A percentile compares a stretch with the other conserved stretches of the same genome.
Evolutionary conservation across 2,113 vertebrate genomes (phyloP).

Genomic region (Vireo altiloquus): DNA sequence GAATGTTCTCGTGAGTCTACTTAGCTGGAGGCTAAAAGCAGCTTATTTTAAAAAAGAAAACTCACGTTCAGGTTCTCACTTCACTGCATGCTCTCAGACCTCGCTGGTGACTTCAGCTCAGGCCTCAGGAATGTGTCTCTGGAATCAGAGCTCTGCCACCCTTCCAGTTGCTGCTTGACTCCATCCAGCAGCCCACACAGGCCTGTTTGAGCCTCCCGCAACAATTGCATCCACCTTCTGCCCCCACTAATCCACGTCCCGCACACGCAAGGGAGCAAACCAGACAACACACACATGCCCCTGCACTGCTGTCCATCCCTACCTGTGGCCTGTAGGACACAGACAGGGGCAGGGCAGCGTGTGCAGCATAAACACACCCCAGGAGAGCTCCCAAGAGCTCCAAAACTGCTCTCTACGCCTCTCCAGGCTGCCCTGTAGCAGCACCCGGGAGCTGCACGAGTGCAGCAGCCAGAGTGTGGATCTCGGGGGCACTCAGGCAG

Average conservation of each 20-base stretch:
- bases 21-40: conserved; percentile 12
- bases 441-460: background rate
- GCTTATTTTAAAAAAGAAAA: conserved; percentile 12
- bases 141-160: background rate
- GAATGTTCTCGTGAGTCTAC: conserved; percentile 6
- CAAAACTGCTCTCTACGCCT: background rate
- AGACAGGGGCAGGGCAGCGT: background rate
- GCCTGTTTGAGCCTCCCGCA: background rate
- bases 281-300: background rate
- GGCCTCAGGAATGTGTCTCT: background rate
- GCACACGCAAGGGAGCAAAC: background rate
- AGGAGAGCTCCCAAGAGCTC: background rate
- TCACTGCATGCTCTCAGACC: background rate
- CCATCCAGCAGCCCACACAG: background rate
- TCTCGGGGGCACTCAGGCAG: background rate
- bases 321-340: background rate
- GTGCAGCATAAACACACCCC: background rate
- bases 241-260: background rate
- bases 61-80: background rate
- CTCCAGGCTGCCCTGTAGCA: background rate
- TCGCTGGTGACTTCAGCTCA: background rate
- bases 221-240: background rate
- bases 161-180: background rate
- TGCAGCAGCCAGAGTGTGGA: background rate
- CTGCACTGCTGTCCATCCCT: background rate